phyloP scores from a whole-genome alignment of 1,140 invertebrate genomes.

The Bemisia tabaci region DNA sequence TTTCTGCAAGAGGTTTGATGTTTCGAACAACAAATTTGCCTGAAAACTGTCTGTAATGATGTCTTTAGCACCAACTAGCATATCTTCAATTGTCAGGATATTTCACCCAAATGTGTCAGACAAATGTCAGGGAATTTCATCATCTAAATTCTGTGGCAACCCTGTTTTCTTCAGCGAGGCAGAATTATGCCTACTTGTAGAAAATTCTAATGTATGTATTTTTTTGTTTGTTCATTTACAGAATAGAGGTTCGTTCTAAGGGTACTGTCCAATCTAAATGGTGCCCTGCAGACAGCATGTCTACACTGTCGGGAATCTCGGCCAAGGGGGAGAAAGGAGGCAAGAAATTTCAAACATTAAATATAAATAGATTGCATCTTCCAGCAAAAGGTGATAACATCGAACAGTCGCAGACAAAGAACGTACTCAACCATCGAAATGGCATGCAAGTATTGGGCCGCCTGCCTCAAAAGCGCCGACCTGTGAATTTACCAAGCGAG shows the following conservation, averaged over 20 bases:
- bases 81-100: no score
- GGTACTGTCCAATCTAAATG: conserved; percentile 62
- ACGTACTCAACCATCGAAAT: conserved; percentile 78
- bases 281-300: conserved; percentile 75
- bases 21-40: no score
- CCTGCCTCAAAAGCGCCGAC: conserved; percentile 86
- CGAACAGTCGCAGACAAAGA: conserved; percentile 42
- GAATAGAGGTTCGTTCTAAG: conserved; percentile 66
- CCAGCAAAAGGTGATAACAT: conserved; percentile 77
- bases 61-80: no score
- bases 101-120: no score
- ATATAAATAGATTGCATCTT: conserved; percentile 97
- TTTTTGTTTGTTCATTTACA: no score
- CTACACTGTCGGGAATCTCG: conserved; percentile 66
- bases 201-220: no score
- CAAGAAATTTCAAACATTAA: conserved; percentile 86
- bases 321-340: conserved; percentile 86
- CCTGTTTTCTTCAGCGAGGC: no score
- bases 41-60: no score
- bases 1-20: no score
- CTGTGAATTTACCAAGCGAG: conserved; percentile 92
- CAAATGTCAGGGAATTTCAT: no score
- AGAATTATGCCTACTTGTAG: no score
- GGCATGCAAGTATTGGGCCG: conserved; percentile 97
- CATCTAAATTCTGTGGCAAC: no score